A percentile compares a stretch with the other conserved stretches of the same genome.
phyloP scores from a whole-genome alignment of 2,797 vertebrate species.

The Hafferia zeledoni region DNA sequence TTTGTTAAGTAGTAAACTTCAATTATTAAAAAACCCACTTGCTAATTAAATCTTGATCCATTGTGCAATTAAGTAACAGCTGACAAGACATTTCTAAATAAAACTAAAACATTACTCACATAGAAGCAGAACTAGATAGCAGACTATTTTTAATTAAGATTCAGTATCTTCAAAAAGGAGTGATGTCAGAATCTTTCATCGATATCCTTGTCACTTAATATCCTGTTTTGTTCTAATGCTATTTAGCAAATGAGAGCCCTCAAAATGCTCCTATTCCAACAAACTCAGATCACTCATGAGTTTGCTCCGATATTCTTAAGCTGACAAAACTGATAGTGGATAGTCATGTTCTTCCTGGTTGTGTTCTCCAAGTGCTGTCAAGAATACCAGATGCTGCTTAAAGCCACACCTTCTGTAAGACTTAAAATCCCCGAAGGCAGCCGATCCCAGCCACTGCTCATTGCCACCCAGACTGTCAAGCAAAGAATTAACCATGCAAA shows the following conservation, averaged over 20 bases:
- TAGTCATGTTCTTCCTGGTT: background rate
- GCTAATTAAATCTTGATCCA: background rate
- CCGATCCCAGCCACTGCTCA: background rate
- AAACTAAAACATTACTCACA: background rate
- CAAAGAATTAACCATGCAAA: background rate
- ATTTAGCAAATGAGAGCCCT: background rate
- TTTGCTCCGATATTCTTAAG: background rate
- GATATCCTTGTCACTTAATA: background rate
- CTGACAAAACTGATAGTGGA: background rate
- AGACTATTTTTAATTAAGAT: background rate
- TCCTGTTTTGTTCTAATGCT: background rate
- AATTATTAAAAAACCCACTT: background rate
- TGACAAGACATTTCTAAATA: background rate
- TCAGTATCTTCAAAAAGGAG: background rate
- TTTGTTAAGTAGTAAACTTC: background rate
- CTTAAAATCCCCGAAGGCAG: background rate
- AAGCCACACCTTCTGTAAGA: background rate
- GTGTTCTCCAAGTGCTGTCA: fast-evolving
- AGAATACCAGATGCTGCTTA: background rate
- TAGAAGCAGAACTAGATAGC: background rate
- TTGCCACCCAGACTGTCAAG: background rate
- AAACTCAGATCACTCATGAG: background rate
- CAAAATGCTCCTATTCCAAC: background rate
- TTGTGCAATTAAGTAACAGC: slow-evolving; percentile 15
- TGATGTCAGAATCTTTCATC: background rate